Conservation (phyloP, 2,888 invertebrate species). For the Acanthacorydalis orientalis region DNA sequence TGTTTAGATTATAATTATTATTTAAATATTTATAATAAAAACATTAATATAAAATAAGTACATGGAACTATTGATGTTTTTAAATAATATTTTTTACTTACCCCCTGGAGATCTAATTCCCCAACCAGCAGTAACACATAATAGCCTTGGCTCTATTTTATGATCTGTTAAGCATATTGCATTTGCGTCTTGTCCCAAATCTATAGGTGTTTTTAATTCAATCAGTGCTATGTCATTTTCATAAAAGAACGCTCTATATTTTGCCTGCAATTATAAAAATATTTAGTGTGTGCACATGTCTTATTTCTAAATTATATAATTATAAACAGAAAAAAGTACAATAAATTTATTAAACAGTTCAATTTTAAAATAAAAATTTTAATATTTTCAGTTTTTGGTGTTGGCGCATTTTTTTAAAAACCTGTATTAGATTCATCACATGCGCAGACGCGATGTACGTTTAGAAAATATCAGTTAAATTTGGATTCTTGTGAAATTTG, state of each 20-base stretch:
- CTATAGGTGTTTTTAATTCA: constrained; percentile 31
- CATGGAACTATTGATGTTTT: not conserved
- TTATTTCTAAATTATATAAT: not conserved
- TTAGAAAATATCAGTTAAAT: too few relatives aligned
- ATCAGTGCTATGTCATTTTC: constrained; percentile 39
- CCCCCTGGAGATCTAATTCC: constrained; percentile 32
- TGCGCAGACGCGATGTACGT: too few relatives aligned
- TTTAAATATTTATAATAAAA: not conserved
- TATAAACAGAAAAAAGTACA: not conserved
- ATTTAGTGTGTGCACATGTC: not conserved
- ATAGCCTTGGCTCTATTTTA: constrained; percentile 28
- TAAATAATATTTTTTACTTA: constrained; percentile 12
- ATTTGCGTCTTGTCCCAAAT: constrained; percentile 32
- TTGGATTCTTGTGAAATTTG: too few relatives aligned
- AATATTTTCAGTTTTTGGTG: too few relatives aligned
- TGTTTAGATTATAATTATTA: not conserved
- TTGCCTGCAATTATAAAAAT: constrained; percentile 21
- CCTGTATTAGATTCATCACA: too few relatives aligned
- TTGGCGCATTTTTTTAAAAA: too few relatives aligned
- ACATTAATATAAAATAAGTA: too few relatives aligned
- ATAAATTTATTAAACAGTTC: not conserved
- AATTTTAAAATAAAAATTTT: too few relatives aligned
- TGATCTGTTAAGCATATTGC: constrained; percentile 37
- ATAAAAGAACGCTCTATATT: constrained; percentile 37
- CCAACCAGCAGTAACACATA: constrained; percentile 43